Evolutionary conservation across 2,888 invertebrate genomes (phyloP).

Genomic region (Drosophila falleni): DNA sequence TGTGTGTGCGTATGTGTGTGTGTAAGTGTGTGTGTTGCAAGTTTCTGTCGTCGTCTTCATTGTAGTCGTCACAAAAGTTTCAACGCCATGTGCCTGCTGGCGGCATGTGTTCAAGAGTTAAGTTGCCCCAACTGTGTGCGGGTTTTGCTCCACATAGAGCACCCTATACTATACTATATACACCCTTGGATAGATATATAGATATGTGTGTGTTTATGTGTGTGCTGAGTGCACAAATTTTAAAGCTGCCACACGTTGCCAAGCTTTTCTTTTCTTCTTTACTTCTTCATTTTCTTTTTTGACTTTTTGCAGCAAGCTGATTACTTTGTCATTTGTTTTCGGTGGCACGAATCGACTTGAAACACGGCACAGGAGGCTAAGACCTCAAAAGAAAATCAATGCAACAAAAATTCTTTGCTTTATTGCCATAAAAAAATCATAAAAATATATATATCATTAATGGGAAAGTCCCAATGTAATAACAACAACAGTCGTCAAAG

Average conservation of each 20-base stretch:
- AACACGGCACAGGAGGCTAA: neutral
- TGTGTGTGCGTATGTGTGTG: constrained; percentile 16
- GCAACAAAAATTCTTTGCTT: constrained; percentile 53
- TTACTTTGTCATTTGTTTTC: constrained; percentile 77
- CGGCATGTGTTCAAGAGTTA: constrained; percentile 81
- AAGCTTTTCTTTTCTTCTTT: constrained; percentile 35
- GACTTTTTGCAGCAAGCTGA: constrained; percentile 75
- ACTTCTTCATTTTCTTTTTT: constrained; percentile 33
- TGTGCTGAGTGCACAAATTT: constrained; percentile 73
- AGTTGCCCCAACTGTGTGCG: constrained; percentile 68
- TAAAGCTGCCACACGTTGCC: constrained; percentile 74
- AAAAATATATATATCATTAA: constrained; percentile 62
- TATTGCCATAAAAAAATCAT: constrained; percentile 76
- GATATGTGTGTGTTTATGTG: constrained; percentile 28
- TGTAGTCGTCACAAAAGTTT: constrained; percentile 76
- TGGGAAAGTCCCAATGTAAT: constrained; percentile 54
- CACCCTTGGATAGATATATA: neutral
- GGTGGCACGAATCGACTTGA: constrained; percentile 5
- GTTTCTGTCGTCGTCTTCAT: constrained; percentile 78
- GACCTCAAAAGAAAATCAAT: constrained; percentile 46
- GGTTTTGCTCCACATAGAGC: constrained; percentile 1
- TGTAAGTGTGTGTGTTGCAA: constrained; percentile 53
- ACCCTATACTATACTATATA: neutral
- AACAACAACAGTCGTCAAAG: constrained; percentile 46
- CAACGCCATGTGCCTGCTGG: constrained; percentile 77